Percentiles rank a stretch among this genome's conserved stretches.
Evolutionary conservation across 2,888 invertebrate species (phyloP).

Genomic region (Lasioglossum villosulum): DNA sequence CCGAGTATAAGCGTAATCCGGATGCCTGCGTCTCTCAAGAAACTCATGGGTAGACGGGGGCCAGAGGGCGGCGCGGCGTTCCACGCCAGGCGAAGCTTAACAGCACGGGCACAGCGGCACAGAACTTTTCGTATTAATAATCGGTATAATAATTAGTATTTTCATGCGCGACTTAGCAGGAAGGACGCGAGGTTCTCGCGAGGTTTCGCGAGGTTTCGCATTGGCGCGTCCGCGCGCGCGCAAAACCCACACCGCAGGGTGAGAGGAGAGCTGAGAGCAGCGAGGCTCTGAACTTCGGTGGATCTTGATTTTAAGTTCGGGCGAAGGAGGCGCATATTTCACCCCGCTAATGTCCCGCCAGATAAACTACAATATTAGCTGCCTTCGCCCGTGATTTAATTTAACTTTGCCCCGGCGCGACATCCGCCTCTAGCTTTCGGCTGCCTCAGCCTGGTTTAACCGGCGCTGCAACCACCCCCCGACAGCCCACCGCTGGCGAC

Average conservation of each 20-base stretch:
- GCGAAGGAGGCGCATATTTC: slow-evolving; percentile 82
- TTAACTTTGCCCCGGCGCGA: slow-evolving; percentile 83
- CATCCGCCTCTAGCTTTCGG: slow-evolving; percentile 80
- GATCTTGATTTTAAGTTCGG: slow-evolving; percentile 84
- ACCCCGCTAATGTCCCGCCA: slow-evolving; percentile 83
- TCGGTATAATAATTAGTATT: slow-evolving; percentile 85
- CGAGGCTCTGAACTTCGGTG: slow-evolving; percentile 70
- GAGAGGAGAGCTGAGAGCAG: not conserved
- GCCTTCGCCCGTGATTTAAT: slow-evolving; percentile 83
- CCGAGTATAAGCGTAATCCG: slow-evolving; percentile 75
- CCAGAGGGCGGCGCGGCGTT: slow-evolving; percentile 27
- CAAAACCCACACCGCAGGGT: not conserved
- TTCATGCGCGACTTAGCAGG: slow-evolving; percentile 84
- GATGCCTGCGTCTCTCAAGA: slow-evolving; percentile 71
- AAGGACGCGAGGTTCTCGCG: slow-evolving; percentile 71
- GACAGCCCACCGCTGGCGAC: slow-evolving; percentile 36
- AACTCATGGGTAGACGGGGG: slow-evolving; percentile 52
- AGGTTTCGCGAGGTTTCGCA: slow-evolving; percentile 38
- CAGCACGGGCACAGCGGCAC: slow-evolving; percentile 53
- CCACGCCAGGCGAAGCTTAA: slow-evolving; percentile 54
- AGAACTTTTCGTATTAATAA: slow-evolving; percentile 84
- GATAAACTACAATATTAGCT: slow-evolving; percentile 85
- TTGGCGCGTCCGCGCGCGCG: not conserved
- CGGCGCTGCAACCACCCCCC: not conserved
- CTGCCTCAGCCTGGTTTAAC: slow-evolving; percentile 58